Evolutionary conservation across 1,140 invertebrate species (phyloP).

Genomic region (Lethrus apterus): DNA sequence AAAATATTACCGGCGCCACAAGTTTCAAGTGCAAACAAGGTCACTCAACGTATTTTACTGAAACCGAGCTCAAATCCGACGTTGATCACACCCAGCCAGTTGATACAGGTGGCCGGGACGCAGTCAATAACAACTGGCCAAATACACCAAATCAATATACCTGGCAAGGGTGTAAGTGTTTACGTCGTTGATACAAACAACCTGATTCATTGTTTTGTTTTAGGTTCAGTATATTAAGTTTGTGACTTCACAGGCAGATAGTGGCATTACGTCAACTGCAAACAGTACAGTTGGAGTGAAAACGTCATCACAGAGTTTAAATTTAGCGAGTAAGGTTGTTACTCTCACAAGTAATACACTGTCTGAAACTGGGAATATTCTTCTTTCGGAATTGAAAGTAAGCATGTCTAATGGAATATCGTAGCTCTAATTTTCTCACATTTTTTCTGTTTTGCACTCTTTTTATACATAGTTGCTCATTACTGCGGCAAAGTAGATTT

Average conservation of each 20-base stretch:
- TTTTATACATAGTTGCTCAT: too few relatives aligned
- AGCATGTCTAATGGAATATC: background rate
- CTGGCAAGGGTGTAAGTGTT: slow-evolving; percentile 50
- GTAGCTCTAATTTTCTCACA: background rate
- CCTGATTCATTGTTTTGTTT: slow-evolving; percentile 23
- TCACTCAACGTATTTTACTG: slow-evolving; percentile 51
- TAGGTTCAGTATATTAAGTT: slow-evolving; percentile 66
- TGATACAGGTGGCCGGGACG: slow-evolving; percentile 55
- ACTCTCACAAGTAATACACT: background rate
- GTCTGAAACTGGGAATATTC: slow-evolving; percentile 12
- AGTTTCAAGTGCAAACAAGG: slow-evolving; percentile 42
- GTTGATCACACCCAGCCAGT: slow-evolving; percentile 42
- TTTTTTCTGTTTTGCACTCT: background rate
- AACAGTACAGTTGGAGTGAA: slow-evolving; percentile 41
- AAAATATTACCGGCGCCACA: slow-evolving; percentile 63
- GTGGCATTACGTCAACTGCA: slow-evolving; percentile 38
- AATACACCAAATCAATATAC: slow-evolving; percentile 63
- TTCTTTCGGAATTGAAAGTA: slow-evolving; percentile 30
- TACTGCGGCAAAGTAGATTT: too few relatives aligned
- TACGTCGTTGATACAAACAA: too few relatives aligned
- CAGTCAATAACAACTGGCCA: slow-evolving; percentile 48
- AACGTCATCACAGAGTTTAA: slow-evolving; percentile 12
- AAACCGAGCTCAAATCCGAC: slow-evolving; percentile 40
- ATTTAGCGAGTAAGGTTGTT: slow-evolving; percentile 6
- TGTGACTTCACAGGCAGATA: slow-evolving; percentile 48